Evolutionary conservation across 2,888 invertebrate species (phyloP).

Genomic region (Morpho achilles): DNA sequence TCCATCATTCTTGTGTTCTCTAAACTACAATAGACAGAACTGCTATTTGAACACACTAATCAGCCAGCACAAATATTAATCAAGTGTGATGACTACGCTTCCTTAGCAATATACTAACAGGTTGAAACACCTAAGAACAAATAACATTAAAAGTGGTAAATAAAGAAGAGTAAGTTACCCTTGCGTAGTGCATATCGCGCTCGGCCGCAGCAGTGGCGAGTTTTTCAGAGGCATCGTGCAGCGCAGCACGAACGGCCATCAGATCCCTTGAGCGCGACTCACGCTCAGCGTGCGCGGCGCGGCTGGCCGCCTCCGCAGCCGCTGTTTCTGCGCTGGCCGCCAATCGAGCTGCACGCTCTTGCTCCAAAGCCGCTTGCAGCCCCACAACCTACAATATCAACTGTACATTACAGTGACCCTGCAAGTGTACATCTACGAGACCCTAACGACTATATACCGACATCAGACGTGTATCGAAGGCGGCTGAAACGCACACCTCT

Average conservation of each 20-base stretch:
- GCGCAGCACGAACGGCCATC: constrained; percentile 55
- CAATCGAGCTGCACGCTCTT: constrained; percentile 92
- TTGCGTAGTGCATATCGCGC: constrained; percentile 63
- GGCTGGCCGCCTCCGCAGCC: constrained; percentile 64
- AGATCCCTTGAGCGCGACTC: constrained; percentile 64
- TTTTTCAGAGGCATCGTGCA: constrained; percentile 65
- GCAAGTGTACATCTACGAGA: too few species aligned
- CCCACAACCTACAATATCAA: constrained; percentile 79
- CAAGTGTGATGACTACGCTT: too few species aligned
- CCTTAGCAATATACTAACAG: too few species aligned
- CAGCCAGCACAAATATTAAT: too few species aligned
- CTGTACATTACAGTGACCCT: neutral
- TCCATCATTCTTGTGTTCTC: too few species aligned
- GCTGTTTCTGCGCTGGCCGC: constrained; percentile 90
- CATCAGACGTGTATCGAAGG: too few species aligned
- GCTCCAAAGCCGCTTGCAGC: constrained; percentile 92
- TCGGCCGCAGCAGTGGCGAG: constrained; percentile 67
- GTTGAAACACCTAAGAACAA: too few species aligned
- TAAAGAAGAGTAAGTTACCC: constrained; percentile 44
- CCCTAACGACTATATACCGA: too few species aligned
- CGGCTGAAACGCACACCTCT: too few species aligned
- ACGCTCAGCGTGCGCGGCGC: constrained; percentile 70
- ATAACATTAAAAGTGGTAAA: too few species aligned
- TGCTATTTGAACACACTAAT: too few species aligned
- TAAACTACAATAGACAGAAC: too few species aligned